These are phyloP conservation scores for Heterodera filipjevi DNA, from an alignment of 2,888 invertebrate species.

Conservation along the genomic window DNA sequence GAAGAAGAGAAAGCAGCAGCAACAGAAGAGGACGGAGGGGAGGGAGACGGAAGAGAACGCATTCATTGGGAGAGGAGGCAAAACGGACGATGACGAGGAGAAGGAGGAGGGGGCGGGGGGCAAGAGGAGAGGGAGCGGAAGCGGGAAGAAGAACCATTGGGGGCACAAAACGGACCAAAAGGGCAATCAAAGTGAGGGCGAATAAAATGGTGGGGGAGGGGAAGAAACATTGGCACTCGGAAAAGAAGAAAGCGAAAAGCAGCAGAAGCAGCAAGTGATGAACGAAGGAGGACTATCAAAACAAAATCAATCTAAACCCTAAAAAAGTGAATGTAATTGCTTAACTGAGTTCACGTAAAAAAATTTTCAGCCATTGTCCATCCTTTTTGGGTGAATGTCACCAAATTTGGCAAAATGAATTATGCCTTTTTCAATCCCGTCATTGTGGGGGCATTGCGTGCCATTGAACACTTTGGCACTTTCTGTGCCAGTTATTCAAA, in stretches of 20 bases:
- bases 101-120: not conserved
- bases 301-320: too few relatives aligned
- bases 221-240: too few relatives aligned
- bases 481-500: not conserved
- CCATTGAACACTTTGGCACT: slow-evolving; percentile 7
- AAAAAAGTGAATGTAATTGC: too few relatives aligned
- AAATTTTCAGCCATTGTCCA: not conserved
- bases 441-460: not conserved
- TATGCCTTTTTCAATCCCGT: slow-evolving; percentile 5
- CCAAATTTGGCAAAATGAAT: slow-evolving; percentile 1
- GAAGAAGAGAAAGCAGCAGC: not conserved
- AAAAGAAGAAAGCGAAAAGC: too few relatives aligned
- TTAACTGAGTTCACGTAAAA: not conserved
- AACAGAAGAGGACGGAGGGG: slow-evolving; percentile 5
- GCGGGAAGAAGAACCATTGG: too few relatives aligned
- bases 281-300: too few relatives aligned
- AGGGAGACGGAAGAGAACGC: not conserved
- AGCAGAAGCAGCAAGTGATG: too few relatives aligned
- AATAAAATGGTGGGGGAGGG: too few relatives aligned
- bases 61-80: not conserved
- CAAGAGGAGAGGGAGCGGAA: too few relatives aligned
- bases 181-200: too few relatives aligned
- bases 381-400: slow-evolving; percentile 9
- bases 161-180: too few relatives aligned
- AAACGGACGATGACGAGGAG: slow-evolving; percentile 7